phyloP scores from a whole-genome alignment of 2,797 vertebrate genomes.

The Fringilla coelebs region DNA sequence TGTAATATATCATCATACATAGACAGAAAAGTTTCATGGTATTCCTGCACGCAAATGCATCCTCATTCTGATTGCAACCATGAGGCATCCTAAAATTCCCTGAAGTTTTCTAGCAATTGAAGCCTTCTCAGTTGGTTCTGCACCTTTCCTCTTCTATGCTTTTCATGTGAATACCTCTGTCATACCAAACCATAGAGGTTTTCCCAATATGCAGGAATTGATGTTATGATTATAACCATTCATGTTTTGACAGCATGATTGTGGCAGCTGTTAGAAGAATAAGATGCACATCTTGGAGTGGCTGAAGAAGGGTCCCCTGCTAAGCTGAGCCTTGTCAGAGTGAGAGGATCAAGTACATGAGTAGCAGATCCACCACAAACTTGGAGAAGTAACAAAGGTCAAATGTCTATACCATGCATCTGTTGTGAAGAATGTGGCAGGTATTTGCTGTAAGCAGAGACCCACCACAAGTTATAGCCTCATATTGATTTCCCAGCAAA shows the following conservation, averaged over 20 bases:
- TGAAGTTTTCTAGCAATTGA: neutral
- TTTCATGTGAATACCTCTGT: neutral
- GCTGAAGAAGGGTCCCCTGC: neutral
- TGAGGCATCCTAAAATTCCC: neutral
- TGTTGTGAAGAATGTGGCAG: neutral
- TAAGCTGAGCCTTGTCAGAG: neutral
- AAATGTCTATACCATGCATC: neutral
- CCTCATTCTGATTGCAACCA: neutral
- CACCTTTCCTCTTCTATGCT: neutral
- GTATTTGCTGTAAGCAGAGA: neutral
- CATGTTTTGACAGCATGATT: neutral
- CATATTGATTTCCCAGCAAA: neutral
- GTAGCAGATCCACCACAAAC: neutral
- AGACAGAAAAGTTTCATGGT: neutral
- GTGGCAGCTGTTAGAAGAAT: neutral
- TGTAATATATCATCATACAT: neutral
- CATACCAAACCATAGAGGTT: rapidly evolving
- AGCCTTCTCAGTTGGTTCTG: neutral
- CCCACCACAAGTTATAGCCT: neutral
- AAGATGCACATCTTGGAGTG: neutral
- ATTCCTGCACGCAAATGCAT: neutral
- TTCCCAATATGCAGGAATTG: neutral
- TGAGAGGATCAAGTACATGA: neutral
- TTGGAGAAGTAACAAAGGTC: neutral
- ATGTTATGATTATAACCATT: neutral